Evolutionary conservation across 2,888 invertebrate species (phyloP), one percentile per base, ranked within the genome.

Genomic region (Hydraecia micacea): DNA sequence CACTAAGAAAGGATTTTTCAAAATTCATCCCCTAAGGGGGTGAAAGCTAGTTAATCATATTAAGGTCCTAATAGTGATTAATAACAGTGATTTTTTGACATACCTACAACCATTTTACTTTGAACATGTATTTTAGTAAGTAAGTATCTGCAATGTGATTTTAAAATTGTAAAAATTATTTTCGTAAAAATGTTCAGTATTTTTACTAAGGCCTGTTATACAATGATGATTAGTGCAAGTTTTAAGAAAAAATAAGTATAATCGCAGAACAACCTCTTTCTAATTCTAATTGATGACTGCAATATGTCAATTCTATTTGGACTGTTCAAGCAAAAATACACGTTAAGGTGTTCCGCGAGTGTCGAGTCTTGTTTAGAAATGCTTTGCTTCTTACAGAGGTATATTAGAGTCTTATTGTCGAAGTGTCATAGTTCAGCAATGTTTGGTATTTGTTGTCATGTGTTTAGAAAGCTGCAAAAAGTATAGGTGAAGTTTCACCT

Each of bases 81-180:
- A 42, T 42, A 46, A 46, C 46, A 46, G 13, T 4, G 46, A 13
- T 46, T 46, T 42, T 46, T 46, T 46, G 2, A 46, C 46, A 46
- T 13, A 46, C 13, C 13, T 13, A n/a, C n/a, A n/a, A n/a, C 46
- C 0, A 46, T 46, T 46, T 46, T 46, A 46, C 13, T 46, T 55
- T 69, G 25, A 15, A 49, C 13, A 78, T 46, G 11, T 73, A 62
- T 79, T 73, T 79, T 52, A 67, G 65, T 67, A n/a, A n/a, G n/a
- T n/a, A n/a, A n/a, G n/a, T n/a, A 75, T 73, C 71, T 69, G 52
- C 62, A 73, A 49, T 84, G 72, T 76, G 80, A 83, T 85, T 73
- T 52, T 63, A 60, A 73, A 60, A 62, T 63, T 65, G 15, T 60
- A 39, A 58, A 71, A 60, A 18, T 52, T 67, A 58, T 66, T 73